Conservation (phyloP, 1,140 invertebrate species). For the Drosophila orena region DNA sequence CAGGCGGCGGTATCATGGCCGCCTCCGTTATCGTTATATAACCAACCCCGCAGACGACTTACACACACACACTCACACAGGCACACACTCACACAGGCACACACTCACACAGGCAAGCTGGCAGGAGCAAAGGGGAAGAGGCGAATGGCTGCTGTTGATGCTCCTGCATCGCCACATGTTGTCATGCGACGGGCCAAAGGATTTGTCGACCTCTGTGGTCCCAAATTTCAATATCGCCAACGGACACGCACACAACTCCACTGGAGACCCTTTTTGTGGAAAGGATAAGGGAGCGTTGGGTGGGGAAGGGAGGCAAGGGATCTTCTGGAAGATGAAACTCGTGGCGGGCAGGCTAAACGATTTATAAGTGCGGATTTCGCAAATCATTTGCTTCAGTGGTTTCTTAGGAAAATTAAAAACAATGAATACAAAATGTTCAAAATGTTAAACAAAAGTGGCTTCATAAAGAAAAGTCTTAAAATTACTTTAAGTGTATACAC, state of each 20-base stretch:
- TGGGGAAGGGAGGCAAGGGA: background rate
- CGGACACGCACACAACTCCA: conserved; percentile 32
- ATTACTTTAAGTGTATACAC: no score
- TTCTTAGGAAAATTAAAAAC: background rate
- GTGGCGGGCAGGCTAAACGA: conserved; percentile 3
- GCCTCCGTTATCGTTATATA: conserved; percentile 59
- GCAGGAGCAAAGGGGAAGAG: conserved; percentile 13
- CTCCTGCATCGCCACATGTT: conserved; percentile 54
- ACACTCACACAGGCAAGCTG: background rate
- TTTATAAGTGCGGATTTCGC: conserved; percentile 17
- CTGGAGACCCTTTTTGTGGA: conserved; percentile 45
- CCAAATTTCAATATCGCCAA: conserved; percentile 66
- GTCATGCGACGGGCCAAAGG: conserved; percentile 47
- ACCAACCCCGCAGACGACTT: conserved; percentile 48
- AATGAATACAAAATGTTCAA: background rate
- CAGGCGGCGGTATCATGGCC: conserved; percentile 65
- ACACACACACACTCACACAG: conserved; percentile 5
- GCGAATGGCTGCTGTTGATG: conserved; percentile 49
- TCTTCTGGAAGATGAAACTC: conserved; percentile 3
- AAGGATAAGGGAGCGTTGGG: conserved; percentile 3
- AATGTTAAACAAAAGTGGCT: background rate
- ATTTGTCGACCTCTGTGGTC: conserved; percentile 54
- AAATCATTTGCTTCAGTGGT: conserved; percentile 25
- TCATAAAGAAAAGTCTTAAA: no score
- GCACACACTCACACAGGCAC: background rate